Evolutionary conservation across 2,888 invertebrate genomes (phyloP), one percentile per base, ranked within the genome.

Genomic region (Thera britannica): DNA sequence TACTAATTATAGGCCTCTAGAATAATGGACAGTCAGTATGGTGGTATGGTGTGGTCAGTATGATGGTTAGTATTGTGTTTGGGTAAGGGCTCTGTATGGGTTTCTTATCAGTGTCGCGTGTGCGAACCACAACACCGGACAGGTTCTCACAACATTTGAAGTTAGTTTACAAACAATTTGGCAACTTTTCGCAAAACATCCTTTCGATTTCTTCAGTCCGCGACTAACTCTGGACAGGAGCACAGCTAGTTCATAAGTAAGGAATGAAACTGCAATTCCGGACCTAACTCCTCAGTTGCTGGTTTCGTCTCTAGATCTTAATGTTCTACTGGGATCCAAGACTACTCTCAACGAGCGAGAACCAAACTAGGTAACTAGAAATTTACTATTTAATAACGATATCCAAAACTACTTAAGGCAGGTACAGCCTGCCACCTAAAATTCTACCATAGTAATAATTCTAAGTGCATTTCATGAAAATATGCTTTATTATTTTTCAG

Each of bases 51-150:
- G 23, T 23, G 23, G 23, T 23, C 23, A 23, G 23, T 23, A 23
- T 23, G 41, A 41, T 41, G 7, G 5, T 6, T 3, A 41, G 3
- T 5, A 4, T 38, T 38, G 38, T 0, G 38, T 38, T 5, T 41
- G 1, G 41, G 41, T 41, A 41, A 41, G 7, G 41, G 41, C 41
- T 41, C 44, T 46, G 4, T 36, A 48, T 38, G 23, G 7, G 1
- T 51, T 63, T 57, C 63, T 64, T 64, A 64, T 64, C 60, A 48
- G 41, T 34, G 60, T 48, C 58, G 56, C 67, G 55, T 49, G 73
- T 23, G n/a, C 8, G 55, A 73, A 67, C 51, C 46, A 69, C 62
- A 73, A 76, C 69, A 76, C 70, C 78, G 75, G 75, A 72, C 66
- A 65, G 36, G 35, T 41, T 68, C 54, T 62, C 67, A 70, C 57